phyloP scores from a whole-genome alignment of 2,888 invertebrate species.

The Branchinecta sandiegonensis region DNA sequence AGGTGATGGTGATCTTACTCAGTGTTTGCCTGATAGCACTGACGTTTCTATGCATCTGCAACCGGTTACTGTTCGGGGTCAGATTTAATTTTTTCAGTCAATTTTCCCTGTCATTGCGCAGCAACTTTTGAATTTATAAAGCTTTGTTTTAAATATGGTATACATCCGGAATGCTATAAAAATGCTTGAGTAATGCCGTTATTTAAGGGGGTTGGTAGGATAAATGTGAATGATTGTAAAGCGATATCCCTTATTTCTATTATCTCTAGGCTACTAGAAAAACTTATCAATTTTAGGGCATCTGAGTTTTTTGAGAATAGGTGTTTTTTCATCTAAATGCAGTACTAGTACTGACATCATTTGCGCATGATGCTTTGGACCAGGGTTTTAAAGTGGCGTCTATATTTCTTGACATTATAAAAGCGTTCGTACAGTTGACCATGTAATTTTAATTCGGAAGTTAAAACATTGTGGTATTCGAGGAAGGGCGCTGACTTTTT shows the following conservation, averaged over 20 bases:
- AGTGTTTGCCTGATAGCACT: no score
- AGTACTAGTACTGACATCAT: neutral
- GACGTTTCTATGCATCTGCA: no score
- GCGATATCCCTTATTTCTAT: neutral
- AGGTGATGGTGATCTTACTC: no score
- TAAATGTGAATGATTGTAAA: neutral
- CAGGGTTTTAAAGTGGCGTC: no score
- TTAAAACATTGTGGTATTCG: neutral
- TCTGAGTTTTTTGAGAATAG: conserved; percentile 6
- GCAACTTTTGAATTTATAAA: neutral
- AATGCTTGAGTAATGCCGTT: neutral
- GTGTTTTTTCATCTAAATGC: neutral
- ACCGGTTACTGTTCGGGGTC: no score
- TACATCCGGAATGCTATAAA: neutral
- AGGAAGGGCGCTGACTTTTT: neutral
- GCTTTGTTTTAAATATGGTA: neutral
- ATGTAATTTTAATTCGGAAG: neutral
- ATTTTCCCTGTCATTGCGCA: neutral
- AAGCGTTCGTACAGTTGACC: conserved; percentile 4
- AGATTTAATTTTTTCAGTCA: neutral
- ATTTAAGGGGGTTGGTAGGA: neutral
- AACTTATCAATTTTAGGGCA: neutral
- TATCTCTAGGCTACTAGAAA: neutral
- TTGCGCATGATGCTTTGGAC: neutral
- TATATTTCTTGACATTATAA: neutral